A percentile compares a stretch with the other conserved stretches of the same genome.
Conservation (phyloP, 35 echinoderm and acorn worm genomes). For the Apostichopus californicus region DNA sequence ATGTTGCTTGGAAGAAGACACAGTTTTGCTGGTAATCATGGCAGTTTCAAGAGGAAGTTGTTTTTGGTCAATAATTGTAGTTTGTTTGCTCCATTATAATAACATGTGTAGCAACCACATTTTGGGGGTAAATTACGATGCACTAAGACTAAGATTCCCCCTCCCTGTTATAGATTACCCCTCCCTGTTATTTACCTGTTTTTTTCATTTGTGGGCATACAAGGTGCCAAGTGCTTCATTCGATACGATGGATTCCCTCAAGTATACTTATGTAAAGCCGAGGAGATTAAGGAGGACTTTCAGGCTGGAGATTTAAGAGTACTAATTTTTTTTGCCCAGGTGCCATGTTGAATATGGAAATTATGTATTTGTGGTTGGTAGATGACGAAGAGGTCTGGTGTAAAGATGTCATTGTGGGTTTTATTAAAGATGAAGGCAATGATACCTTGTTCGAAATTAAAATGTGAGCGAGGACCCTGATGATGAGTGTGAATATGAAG, state of each 20-base stretch:
- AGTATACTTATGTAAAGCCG: background rate
- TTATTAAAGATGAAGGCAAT: background rate
- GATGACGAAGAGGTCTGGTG: slow-evolving; percentile 43
- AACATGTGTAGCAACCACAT: background rate
- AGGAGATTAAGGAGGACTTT: slow-evolving; percentile 10
- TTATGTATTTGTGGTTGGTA: slow-evolving; percentile 24
- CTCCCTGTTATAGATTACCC: no score
- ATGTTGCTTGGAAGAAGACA: no score
- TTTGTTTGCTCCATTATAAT: background rate
- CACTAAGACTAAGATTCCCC: no score
- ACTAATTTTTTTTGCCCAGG: background rate
- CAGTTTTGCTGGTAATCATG: no score
- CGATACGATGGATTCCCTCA: background rate
- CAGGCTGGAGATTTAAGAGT: slow-evolving; percentile 7
- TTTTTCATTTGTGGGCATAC: background rate
- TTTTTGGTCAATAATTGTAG: background rate
- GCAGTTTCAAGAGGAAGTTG: no score
- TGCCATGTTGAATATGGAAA: background rate
- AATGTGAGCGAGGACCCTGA: no score
- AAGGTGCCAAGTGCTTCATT: slow-evolving; percentile 1
- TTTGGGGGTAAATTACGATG: no score
- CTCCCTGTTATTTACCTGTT: no score
- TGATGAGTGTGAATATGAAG: no score
- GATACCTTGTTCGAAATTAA: background rate
- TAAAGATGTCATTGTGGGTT: background rate